Base-by-base conservation (phyloP, 2,888 invertebrate genomes). In the Trichopoda pennipes region DNA sequence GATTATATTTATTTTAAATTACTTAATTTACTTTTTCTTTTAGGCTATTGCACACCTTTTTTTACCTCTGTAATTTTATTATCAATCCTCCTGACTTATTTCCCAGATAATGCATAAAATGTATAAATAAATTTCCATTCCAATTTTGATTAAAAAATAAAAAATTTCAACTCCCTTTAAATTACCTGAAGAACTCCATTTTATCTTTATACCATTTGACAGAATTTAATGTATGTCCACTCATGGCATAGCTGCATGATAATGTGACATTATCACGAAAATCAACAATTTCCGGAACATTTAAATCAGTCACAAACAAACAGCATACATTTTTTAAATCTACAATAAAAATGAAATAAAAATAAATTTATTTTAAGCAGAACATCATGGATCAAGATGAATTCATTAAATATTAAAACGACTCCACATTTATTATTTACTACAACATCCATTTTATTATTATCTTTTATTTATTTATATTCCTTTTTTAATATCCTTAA, bases 201-300 rank as follows among this genome's bases (percentile, higher is more conserved):
- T 90, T 91, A 87, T 91, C 90, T 83, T 91, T 91, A 84, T 92
- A 92, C 92, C 92, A 92, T 86, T 92, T 92, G 10, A 92, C 92
- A 2, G 92, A 92, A 84, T 92, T 92, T 21, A 92, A 84, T 51
- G 92, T 91, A 84, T 92, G 92, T 3, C 89, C 90, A 73, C 91
- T 91, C 91, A 92, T 91, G 80, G 92, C 91, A 86, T 92, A 92
- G 84, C 90, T 91, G 86, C 92, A 92, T 72, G 91, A 90, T 69
- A 92, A 86, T 69, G 91, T 90, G 66, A 92, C 91, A 85, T 91
- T 90, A 84, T 92, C 91, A 23, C 92, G 90, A 85, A 91, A 91
- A 86, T 92, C 92, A 64, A 92, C 92, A 82, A 92, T 91, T 84
- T 90, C 88, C 69, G 92, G 92, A 44, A 92, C 92, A 81, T 88